Evolutionary conservation across 2,888 invertebrate species (phyloP).

Genomic region (Copidosoma aretas): DNA sequence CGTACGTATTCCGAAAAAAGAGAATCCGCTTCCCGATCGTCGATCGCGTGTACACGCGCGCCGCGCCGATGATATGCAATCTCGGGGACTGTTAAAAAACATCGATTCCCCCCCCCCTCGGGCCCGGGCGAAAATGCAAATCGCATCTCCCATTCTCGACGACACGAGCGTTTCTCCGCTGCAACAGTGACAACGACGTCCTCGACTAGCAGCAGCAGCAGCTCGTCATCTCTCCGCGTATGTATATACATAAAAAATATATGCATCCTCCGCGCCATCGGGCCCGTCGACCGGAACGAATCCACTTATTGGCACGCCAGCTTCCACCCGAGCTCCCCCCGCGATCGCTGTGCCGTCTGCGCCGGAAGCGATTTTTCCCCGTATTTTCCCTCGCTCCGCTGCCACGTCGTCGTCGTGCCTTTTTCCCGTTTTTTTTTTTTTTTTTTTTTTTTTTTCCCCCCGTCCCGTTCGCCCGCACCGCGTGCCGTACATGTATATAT

Average conservation of each 20-base stretch:
- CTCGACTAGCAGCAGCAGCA: neutral
- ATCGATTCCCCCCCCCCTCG: conserved; percentile 8
- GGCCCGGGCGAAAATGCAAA: conserved; percentile 15
- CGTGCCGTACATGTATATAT: too few relatives aligned
- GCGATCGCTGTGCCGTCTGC: neutral
- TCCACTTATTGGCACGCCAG: conserved; percentile 47
- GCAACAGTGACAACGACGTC: neutral
- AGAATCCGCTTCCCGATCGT: neutral
- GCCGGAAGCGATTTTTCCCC: conserved; percentile 21
- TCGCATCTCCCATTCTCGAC: conserved; percentile 13
- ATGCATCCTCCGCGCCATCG: conserved; percentile 35
- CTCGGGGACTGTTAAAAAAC: conserved; percentile 7
- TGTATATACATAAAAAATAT: too few relatives aligned
- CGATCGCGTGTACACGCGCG: conserved; percentile 11
- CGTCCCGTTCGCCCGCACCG: neutral
- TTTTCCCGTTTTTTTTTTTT: neutral
- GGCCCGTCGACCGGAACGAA: conserved; percentile 39
- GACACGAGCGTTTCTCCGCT: conserved; percentile 12
- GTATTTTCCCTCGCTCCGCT: neutral
- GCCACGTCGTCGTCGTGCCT: neutral
- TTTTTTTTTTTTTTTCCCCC: conserved; percentile 1
- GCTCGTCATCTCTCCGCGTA: conserved; percentile 41
- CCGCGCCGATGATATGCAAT: conserved; percentile 13
- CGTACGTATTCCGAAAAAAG: neutral
- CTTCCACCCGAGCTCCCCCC: conserved; percentile 25